Conservation (phyloP, 1,140 invertebrate species). For the Rhyzopertha dominica region DNA sequence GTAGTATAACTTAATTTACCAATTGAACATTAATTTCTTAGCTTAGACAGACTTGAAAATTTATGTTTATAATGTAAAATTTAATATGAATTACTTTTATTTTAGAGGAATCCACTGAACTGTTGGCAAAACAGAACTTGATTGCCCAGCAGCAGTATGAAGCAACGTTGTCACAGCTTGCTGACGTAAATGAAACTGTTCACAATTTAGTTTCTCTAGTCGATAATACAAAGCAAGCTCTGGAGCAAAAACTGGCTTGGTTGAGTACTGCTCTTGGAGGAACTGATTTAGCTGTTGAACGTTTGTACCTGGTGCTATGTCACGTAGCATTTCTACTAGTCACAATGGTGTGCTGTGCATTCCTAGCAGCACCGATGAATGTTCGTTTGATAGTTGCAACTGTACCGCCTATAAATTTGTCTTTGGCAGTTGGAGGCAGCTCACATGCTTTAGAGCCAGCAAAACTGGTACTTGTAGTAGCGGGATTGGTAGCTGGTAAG, state of each 20-base stretch:
- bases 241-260: conserved; percentile 56
- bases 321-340: conserved; percentile 36
- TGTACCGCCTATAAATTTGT: conserved; percentile 37
- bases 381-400: conserved; percentile 30
- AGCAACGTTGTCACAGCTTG: conserved; percentile 53
- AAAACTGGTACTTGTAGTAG: conserved; percentile 17
- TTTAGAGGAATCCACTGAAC: conserved; percentile 49
- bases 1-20: no score
- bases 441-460: conserved; percentile 25
- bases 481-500: conserved; percentile 31
- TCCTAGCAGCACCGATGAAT: conserved; percentile 31
- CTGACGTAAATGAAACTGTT: conserved; percentile 58
- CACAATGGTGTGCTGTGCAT: conserved; percentile 39
- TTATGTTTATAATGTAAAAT: no score
- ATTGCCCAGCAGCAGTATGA: conserved; percentile 52
- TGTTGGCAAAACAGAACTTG: conserved; percentile 53
- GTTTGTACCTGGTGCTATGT: conserved; percentile 36
- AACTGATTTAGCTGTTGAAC: conserved; percentile 37
- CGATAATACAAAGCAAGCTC: conserved; percentile 46
- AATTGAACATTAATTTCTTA: no score
- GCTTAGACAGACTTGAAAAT: no score
- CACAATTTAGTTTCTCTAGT: conserved; percentile 52
- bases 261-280: conserved; percentile 52
- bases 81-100: no score
- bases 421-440: conserved; percentile 27